Conservation (phyloP, 2,888 invertebrate genomes). For the Encarsia formosa region DNA sequence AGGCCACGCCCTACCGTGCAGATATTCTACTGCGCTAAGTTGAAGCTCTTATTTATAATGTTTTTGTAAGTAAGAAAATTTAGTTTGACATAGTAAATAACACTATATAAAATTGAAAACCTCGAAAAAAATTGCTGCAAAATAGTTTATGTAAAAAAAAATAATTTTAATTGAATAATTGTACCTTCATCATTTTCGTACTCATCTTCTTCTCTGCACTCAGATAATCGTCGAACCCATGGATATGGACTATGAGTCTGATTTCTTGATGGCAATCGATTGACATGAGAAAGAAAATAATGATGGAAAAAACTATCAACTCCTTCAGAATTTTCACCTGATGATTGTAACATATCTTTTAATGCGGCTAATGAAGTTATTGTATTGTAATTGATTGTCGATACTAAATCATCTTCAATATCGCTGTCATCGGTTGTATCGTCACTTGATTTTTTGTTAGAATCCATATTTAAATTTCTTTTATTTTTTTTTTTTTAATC, state of each 20-base stretch:
- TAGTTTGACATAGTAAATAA: too few relatives aligned
- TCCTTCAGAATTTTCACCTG: constrained; percentile 55
- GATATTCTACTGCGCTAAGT: too few relatives aligned
- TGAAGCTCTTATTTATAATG: too few relatives aligned
- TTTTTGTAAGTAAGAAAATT: too few relatives aligned
- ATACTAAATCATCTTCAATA: constrained; percentile 63
- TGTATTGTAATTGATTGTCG: constrained; percentile 68
- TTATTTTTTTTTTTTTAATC: too few relatives aligned
- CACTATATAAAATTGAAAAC: too few relatives aligned
- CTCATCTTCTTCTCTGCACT: constrained; percentile 81
- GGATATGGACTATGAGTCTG: constrained; percentile 52
- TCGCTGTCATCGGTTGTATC: constrained; percentile 57
- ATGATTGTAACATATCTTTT: constrained; percentile 64
- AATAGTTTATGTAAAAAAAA: too few relatives aligned
- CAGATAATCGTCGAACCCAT: constrained; percentile 62
- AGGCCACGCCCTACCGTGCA: too few relatives aligned
- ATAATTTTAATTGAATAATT: too few relatives aligned
- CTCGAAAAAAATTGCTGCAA: too few relatives aligned
- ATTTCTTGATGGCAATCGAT: constrained; percentile 64
- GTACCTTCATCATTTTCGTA: constrained; percentile 58
- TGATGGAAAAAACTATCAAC: constrained; percentile 66
- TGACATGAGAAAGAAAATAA: constrained; percentile 71
- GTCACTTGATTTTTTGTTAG: too few relatives aligned
- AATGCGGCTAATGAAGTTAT: constrained; percentile 65
- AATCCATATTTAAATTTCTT: too few relatives aligned